These are phyloP conservation scores for Stegastes partitus DNA, from an alignment of 2,113 vertebrate genomes.

Conservation along the genomic window DNA sequence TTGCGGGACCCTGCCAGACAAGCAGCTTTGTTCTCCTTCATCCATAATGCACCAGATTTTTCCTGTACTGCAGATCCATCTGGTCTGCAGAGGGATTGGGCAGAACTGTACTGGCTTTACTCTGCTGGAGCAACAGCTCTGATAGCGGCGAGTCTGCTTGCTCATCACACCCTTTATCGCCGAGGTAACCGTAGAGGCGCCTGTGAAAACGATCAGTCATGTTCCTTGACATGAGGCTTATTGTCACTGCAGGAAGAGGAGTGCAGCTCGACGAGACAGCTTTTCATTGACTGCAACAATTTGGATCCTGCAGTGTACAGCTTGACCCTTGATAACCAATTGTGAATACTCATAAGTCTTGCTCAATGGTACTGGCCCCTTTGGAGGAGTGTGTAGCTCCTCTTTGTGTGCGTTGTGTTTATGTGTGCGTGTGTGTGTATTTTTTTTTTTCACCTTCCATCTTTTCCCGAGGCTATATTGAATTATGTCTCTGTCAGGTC, in stretches of 20 bases:
- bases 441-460: slow-evolving; percentile 60
- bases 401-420: slow-evolving; percentile 33
- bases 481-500: slow-evolving; percentile 84
- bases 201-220: slow-evolving; percentile 62
- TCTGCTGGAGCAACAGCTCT: slow-evolving; percentile 27
- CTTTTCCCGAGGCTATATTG: slow-evolving; percentile 79
- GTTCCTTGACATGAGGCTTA: slow-evolving; percentile 61
- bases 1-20: slow-evolving; percentile 49
- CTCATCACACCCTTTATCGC: slow-evolving; percentile 47
- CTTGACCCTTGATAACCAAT: slow-evolving; percentile 69
- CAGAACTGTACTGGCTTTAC: slow-evolving; percentile 41
- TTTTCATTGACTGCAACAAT: slow-evolving; percentile 66
- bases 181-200: slow-evolving; percentile 56
- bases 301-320: slow-evolving; percentile 60
- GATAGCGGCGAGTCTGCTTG: slow-evolving; percentile 23
- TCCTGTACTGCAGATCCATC: slow-evolving; percentile 59
- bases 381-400: slow-evolving; percentile 34
- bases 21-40: slow-evolving; percentile 58
- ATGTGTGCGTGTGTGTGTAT: slow-evolving; percentile 43
- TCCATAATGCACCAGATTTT: slow-evolving; percentile 61
- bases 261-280: slow-evolving; percentile 39
- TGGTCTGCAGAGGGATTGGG: slow-evolving; percentile 48
- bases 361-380: slow-evolving; percentile 13
- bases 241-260: slow-evolving; percentile 52
- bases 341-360: slow-evolving; percentile 68